Conservation (phyloP, 2,888 invertebrate genomes). For the Ethmia dodecea region DNA sequence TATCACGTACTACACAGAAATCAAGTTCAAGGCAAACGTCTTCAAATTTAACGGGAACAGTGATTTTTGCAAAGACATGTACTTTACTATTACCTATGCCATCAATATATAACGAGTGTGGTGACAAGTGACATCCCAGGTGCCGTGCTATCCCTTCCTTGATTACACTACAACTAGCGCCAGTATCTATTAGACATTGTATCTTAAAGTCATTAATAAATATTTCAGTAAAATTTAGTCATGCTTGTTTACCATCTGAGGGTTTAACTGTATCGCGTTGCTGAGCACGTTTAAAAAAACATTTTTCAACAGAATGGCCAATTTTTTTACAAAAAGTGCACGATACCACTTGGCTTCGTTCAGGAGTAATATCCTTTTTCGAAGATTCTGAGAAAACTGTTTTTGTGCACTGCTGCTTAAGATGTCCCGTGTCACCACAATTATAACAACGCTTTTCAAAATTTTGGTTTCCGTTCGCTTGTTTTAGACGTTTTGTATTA, state of each 20-base stretch:
- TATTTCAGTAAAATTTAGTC: slow-evolving; percentile 13
- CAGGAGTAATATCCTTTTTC: too few species aligned
- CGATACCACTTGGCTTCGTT: too few species aligned
- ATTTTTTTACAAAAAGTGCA: slow-evolving; percentile 18
- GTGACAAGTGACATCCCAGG: slow-evolving; percentile 8
- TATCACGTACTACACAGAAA: slow-evolving; percentile 14
- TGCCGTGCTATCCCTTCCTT: slow-evolving; percentile 15
- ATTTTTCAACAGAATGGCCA: slow-evolving; percentile 11
- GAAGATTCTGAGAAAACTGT: too few species aligned
- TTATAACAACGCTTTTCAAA: too few species aligned
- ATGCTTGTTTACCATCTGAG: background rate
- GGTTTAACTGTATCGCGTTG: background rate
- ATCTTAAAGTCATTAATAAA: slow-evolving; percentile 8
- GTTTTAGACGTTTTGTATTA: too few species aligned
- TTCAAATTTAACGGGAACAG: slow-evolving; percentile 15
- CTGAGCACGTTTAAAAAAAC: slow-evolving; percentile 5
- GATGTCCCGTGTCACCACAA: too few species aligned
- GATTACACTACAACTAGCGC: slow-evolving; percentile 7
- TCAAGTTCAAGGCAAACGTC: slow-evolving; percentile 19
- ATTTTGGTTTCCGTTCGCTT: too few species aligned
- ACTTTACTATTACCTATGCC: slow-evolving; percentile 14
- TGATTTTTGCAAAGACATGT: slow-evolving; percentile 12
- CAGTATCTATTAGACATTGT: slow-evolving; percentile 17
- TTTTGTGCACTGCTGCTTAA: too few species aligned
- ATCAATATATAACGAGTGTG: slow-evolving; percentile 4